Conservation (phyloP, 2,113 vertebrate species). For the Oreotrochilus melanogaster region DNA sequence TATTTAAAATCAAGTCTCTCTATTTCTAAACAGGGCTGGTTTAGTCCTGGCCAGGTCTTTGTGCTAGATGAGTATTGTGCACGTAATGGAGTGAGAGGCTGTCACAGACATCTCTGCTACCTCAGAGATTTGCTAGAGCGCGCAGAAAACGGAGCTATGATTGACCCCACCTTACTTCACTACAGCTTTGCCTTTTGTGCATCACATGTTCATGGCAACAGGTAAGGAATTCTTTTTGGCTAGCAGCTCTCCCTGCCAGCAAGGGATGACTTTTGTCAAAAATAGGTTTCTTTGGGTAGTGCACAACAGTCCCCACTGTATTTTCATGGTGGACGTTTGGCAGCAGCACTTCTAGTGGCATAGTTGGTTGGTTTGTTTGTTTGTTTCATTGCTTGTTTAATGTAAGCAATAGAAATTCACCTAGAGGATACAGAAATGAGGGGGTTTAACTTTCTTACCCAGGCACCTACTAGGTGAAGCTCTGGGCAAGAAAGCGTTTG, state of each 20-base stretch:
- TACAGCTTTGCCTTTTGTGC: constrained; percentile 99
- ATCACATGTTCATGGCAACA: constrained; percentile 98
- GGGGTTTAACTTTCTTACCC: constrained; percentile 11
- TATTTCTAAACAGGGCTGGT: constrained; percentile 92
- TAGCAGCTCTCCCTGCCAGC: constrained; percentile 25
- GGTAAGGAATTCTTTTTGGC: constrained; percentile 78
- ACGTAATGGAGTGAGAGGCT: constrained; percentile 95
- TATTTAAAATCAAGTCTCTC: constrained; percentile 79
- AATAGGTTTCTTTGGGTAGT: constrained; percentile 61
- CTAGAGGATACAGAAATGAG: constrained; percentile 34
- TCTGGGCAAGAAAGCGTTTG: background rate
- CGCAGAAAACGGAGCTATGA: constrained; percentile 98
- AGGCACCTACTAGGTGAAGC: background rate
- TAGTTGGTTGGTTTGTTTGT: constrained; percentile 67
- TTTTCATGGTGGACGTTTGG: constrained; percentile 64
- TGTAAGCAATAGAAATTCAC: constrained; percentile 62
- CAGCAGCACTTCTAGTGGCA: constrained; percentile 55
- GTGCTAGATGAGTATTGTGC: constrained; percentile 98
- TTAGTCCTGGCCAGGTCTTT: constrained; percentile 99
- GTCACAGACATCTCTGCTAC: constrained; percentile 97
- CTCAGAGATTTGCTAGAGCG: constrained; percentile 94
- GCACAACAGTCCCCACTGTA: constrained; percentile 47
- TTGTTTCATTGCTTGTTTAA: constrained; percentile 61
- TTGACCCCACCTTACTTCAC: constrained; percentile 98
- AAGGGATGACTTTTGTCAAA: constrained; percentile 57